These are phyloP conservation scores for Rhopalosiphum padi DNA, from an alignment of 1,140 invertebrate species.

Conservation along the genomic window DNA sequence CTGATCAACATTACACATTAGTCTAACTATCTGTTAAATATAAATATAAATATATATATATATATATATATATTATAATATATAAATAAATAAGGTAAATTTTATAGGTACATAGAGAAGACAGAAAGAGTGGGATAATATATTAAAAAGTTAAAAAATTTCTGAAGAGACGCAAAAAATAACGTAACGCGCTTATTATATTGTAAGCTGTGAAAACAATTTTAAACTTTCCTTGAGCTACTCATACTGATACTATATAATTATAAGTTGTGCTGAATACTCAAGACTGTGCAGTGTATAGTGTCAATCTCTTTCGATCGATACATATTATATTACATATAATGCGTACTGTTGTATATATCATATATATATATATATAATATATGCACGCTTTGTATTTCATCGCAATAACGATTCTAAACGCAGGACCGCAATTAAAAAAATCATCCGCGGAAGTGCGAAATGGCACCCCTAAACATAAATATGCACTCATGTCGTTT, in stretches of 20 bases:
- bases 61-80: too few relatives aligned
- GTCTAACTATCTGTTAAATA: not conserved
- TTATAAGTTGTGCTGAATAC: not conserved
- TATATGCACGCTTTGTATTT: not conserved
- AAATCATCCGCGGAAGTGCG: not conserved
- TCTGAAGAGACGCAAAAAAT: not conserved
- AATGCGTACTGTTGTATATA: not conserved
- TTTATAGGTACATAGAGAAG: not conserved
- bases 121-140: not conserved
- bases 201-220: not conserved
- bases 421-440: not conserved
- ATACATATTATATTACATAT: not conserved
- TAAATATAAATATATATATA: not conserved
- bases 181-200: not conserved
- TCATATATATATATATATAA: not conserved
- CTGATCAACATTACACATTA: not conserved
- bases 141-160: not conserved
- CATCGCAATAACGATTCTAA: not conserved
- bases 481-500: not conserved
- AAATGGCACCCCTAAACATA: not conserved
- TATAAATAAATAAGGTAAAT: not conserved
- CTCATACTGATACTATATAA: not conserved
- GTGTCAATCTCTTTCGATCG: not conserved
- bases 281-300: not conserved
- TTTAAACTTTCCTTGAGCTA: not conserved